Evolutionary conservation across 2,113 vertebrate species (phyloP).

Genomic region (Rhodinocichla rosea): DNA sequence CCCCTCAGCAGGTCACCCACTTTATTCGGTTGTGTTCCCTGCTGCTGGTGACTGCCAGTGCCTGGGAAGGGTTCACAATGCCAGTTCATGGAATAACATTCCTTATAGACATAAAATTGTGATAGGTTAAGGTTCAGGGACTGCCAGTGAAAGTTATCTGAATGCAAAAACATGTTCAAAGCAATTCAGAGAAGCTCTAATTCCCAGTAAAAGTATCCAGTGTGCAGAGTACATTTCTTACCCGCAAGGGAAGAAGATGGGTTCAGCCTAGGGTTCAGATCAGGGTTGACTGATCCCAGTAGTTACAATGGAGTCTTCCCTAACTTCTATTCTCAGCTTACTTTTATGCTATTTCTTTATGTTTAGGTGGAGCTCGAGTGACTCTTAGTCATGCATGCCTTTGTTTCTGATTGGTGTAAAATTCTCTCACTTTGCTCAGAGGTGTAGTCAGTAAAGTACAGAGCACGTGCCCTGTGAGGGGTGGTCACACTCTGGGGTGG

Average conservation of each 20-base stretch:
- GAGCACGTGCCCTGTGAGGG: accelerated
- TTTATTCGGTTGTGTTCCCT: not conserved
- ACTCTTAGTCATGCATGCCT: not conserved
- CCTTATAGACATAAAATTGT: not conserved
- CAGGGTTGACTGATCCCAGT: not conserved
- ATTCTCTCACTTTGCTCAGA: not conserved
- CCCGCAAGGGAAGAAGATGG: not conserved
- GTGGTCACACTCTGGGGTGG: not conserved
- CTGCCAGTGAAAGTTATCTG: not conserved
- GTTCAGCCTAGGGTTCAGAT: too few relatives aligned
- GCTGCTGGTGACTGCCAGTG: not conserved
- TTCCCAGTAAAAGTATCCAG: not conserved
- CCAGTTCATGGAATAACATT: not conserved
- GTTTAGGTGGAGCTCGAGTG: not conserved
- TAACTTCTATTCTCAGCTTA: not conserved
- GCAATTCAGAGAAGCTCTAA: not conserved
- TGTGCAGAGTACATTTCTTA: not conserved
- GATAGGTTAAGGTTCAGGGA: not conserved
- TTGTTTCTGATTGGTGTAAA: not conserved
- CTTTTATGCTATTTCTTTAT: not conserved
- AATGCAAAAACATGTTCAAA: not conserved
- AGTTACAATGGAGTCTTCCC: not conserved
- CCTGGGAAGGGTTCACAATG: not conserved
- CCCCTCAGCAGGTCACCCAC: too few relatives aligned
- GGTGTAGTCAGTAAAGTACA: not conserved